Evolutionary conservation across 2,113 vertebrate species (phyloP), one percentile per base, ranked within the genome.

Genomic region (Urocolius indicus): DNA sequence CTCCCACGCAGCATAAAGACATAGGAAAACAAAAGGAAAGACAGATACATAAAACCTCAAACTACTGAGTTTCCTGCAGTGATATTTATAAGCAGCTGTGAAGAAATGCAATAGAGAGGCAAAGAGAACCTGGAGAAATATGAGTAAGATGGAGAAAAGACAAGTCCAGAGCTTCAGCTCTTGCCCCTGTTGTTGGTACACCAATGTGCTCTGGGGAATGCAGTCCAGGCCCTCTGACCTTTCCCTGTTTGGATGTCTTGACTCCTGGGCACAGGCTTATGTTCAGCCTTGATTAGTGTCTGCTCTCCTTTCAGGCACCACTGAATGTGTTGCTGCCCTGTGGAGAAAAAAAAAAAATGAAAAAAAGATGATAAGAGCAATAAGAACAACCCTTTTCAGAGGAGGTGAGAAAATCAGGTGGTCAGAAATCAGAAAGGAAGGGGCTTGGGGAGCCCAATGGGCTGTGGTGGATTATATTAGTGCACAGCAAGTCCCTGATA

Each of bases 121-220:
- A 24, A 79, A 72, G 16, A 54, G 20, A 18, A 54, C 30, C 11
- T 61, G 57, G 20, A 71, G 13, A 7, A 29, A 13, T 8, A 2
- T 19, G 36, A 61, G 21, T 51, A 55, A 76, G 13, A 68, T 2
- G 21, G 10, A 9, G 30, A 27, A 4, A 71, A 74, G 63, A 49
- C 1, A 9, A 87, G 14, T 38, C 27, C 59, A 66, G 54, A 62
- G 41, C 18, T 92, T 75, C 57, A 80, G 38, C n/a, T 68, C 10
- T 45, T 80, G 29, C 9, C 22, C 8, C 13, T 62, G 7, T 29
- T 83, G 30, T 41, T 74, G 26, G 23, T 66, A 17, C 3, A 26
- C 3, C 18, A n/a, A 18, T 0, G 0, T 49, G 21, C 19, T 52
- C 18, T 4, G 1, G 8, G 11, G 11, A 67, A 72, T 8, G 30